phyloP scores from a whole-genome alignment of 1,140 invertebrate genomes.

The Anthonomus grandis region DNA sequence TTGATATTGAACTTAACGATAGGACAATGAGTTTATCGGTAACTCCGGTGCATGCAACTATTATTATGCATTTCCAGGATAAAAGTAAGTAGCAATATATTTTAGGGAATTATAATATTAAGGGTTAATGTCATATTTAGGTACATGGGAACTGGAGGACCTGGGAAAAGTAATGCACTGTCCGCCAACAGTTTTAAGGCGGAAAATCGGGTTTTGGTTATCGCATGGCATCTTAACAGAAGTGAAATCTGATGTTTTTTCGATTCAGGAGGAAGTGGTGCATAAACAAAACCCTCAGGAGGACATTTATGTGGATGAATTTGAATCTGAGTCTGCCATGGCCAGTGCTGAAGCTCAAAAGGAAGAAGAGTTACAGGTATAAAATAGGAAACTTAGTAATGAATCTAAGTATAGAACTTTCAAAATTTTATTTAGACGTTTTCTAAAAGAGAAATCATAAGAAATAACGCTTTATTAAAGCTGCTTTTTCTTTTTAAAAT shows the following conservation, averaged over 20 bases:
- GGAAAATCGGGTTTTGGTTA: conserved; percentile 90
- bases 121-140: conserved; percentile 46
- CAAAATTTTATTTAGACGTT: neutral
- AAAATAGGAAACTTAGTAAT: too few species aligned
- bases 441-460: too few species aligned
- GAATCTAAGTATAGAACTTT: neutral
- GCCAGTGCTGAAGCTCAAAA: conserved; percentile 88
- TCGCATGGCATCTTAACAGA: conserved; percentile 80
- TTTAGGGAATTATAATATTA: neutral
- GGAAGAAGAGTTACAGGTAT: conserved; percentile 84
- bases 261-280: conserved; percentile 71
- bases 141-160: conserved; percentile 80
- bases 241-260: conserved; percentile 68
- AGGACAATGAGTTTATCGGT: conserved; percentile 80
- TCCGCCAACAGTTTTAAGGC: conserved; percentile 73
- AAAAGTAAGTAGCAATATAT: conserved; percentile 61
- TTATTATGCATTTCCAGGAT: conserved; percentile 92
- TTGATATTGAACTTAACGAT: conserved; percentile 88
- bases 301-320: conserved; percentile 81
- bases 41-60: conserved; percentile 88
- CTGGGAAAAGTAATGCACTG: conserved; percentile 80
- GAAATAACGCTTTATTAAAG: too few species aligned
- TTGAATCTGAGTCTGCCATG: conserved; percentile 89
- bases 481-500: too few species aligned
- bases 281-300: conserved; percentile 50